Conservation (phyloP, 2,888 invertebrate species). For the Diachrysia chrysitis region DNA sequence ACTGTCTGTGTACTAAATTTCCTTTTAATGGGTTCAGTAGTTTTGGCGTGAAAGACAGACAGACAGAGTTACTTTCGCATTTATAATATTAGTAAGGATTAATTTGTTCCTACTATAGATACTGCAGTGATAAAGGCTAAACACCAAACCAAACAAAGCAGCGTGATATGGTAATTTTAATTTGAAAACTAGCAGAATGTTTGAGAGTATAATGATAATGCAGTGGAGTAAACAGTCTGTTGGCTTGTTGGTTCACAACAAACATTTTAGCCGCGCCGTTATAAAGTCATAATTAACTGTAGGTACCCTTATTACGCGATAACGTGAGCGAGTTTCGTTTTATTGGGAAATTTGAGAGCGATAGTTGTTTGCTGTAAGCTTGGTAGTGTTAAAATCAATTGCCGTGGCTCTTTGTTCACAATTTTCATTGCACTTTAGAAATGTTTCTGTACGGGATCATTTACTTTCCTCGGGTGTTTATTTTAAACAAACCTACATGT, state of each 20-base stretch:
- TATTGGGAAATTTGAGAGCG: background rate
- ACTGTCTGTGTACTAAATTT: too few species aligned
- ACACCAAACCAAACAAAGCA: conserved; percentile 22
- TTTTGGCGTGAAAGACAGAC: too few species aligned
- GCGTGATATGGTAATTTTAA: conserved; percentile 25
- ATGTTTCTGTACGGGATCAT: too few species aligned
- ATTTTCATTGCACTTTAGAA: too few species aligned
- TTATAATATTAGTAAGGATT: too few species aligned
- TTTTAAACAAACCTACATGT: too few species aligned
- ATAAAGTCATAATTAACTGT: conserved; percentile 64
- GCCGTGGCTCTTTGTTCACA: background rate
- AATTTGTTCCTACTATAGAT: background rate
- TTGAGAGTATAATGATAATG: conserved; percentile 49
- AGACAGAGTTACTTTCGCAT: too few species aligned
- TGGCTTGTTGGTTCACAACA: conserved; percentile 56
- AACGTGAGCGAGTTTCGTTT: conserved; percentile 26
- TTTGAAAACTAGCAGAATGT: conserved; percentile 37
- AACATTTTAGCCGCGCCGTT: conserved; percentile 61
- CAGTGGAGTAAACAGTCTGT: conserved; percentile 35
- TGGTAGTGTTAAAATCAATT: background rate
- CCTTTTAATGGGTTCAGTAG: too few species aligned
- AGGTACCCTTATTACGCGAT: conserved; percentile 35
- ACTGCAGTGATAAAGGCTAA: background rate
- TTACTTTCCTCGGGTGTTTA: too few species aligned
- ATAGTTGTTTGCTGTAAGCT: background rate